Evolutionary conservation across 2,113 vertebrate genomes (phyloP).

Genomic region (Canis aureus): DNA sequence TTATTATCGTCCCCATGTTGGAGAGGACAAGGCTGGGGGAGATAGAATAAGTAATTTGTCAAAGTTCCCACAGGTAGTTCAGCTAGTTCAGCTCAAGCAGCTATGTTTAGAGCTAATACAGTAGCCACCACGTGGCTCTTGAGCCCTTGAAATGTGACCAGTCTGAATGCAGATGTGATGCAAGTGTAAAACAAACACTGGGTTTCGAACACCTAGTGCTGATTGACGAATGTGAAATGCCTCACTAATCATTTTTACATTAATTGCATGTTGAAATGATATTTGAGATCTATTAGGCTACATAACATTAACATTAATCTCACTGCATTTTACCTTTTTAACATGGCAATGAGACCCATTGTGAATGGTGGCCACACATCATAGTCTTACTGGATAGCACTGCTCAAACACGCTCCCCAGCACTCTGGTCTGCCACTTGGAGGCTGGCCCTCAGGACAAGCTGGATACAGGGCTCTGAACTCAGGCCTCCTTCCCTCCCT

Average conservation of each 20-base stretch:
- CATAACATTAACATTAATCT: slow-evolving; percentile 20
- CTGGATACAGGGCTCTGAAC: background rate
- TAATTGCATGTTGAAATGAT: background rate
- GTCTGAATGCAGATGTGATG: background rate
- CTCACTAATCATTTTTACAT: background rate
- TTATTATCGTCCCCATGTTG: background rate
- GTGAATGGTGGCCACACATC: background rate
- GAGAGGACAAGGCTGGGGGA: background rate
- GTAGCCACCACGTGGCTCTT: fast-evolving
- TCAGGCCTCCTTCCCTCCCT: background rate
- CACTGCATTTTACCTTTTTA: background rate
- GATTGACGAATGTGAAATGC: background rate
- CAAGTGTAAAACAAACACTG: background rate
- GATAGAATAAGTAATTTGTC: background rate
- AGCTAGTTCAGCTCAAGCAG: background rate
- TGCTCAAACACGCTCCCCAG: background rate
- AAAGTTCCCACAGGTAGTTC: background rate
- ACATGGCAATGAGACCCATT: background rate
- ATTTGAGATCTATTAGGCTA: background rate
- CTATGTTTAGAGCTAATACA: background rate
- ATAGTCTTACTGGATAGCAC: background rate
- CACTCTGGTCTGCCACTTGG: background rate
- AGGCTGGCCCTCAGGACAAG: background rate
- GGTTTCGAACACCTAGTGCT: background rate
- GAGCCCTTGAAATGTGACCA: background rate